phyloP scores from a whole-genome alignment of 2,888 invertebrate species.

The Amitus sp. region DNA sequence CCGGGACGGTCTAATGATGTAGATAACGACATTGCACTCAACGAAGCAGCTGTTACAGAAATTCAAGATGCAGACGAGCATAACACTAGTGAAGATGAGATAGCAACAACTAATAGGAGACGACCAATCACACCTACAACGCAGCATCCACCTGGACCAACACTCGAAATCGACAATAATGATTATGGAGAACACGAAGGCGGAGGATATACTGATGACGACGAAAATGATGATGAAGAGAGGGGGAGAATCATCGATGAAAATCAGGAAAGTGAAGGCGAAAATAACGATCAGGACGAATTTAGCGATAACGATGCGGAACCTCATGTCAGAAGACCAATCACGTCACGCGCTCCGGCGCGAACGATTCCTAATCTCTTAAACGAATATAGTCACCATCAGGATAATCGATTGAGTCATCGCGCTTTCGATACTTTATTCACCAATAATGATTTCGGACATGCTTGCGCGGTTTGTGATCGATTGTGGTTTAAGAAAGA shows the following conservation, averaged over 20 bases:
- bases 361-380: neutral
- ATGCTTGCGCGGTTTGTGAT: conserved; percentile 23
- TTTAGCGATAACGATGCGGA: neutral
- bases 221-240: conserved; percentile 14
- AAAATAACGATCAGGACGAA: conserved; percentile 14
- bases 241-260: too few relatives aligned
- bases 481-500: conserved; percentile 27
- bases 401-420: neutral
- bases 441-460: conserved; percentile 17
- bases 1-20: too few relatives aligned
- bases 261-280: too few relatives aligned
- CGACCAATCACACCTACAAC: too few relatives aligned
- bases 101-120: too few relatives aligned
- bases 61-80: too few relatives aligned
- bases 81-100: too few relatives aligned
- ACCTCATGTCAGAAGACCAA: too few relatives aligned
- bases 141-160: too few relatives aligned
- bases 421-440: neutral
- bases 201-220: conserved; percentile 15
- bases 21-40: too few relatives aligned
- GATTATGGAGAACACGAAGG: conserved; percentile 13
- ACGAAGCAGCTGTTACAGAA: too few relatives aligned
- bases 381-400: neutral
- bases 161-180: conserved; percentile 51
- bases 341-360: neutral